These are phyloP conservation scores for Bombus fervidus DNA, from an alignment of 1,140 invertebrate species.

Conservation along the genomic window DNA sequence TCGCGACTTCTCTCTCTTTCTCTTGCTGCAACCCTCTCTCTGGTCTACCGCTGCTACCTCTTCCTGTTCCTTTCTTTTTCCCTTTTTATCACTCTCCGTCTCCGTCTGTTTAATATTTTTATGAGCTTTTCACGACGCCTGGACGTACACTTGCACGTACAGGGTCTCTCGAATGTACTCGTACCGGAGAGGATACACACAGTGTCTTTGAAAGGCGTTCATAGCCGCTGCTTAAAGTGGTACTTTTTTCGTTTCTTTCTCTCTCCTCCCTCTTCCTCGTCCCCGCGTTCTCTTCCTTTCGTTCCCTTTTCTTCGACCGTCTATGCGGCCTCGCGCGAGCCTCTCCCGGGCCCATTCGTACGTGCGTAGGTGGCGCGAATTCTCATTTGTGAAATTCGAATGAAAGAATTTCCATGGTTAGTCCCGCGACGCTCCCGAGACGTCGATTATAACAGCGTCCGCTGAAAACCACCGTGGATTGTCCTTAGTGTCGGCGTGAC, in stretches of 20 bases:
- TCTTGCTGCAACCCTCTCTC: constrained; percentile 1
- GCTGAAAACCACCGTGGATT: constrained; percentile 36
- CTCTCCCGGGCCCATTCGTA: constrained; percentile 6
- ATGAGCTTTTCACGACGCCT: constrained; percentile 79
- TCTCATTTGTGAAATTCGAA: constrained; percentile 68
- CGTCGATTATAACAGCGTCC: constrained; percentile 49
- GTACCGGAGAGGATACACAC: constrained; percentile 43
- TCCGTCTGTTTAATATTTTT: constrained; percentile 76
- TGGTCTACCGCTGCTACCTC: not conserved
- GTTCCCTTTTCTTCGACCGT: constrained; percentile 26
- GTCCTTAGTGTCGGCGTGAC: constrained; percentile 23
- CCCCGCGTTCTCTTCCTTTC: not conserved
- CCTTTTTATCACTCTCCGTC: constrained; percentile 39
- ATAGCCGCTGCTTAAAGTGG: constrained; percentile 58
- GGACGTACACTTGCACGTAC: constrained; percentile 38
- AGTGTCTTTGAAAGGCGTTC: constrained; percentile 70
- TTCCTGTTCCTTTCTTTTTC: constrained; percentile 17
- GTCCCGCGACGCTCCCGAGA: constrained; percentile 20
- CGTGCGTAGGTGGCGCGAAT: constrained; percentile 51
- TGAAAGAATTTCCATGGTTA: constrained; percentile 62
- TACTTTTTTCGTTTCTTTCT: constrained; percentile 34
- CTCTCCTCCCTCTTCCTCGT: not conserved
- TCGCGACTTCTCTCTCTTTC: not conserved
- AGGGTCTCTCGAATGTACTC: constrained; percentile 18
- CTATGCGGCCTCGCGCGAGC: not conserved